A percentile compares a stretch with the other conserved stretches of the same genome.
Evolutionary conservation across 2,797 vertebrate species (phyloP).

Genomic region (Ambastaia sidthimunki): DNA sequence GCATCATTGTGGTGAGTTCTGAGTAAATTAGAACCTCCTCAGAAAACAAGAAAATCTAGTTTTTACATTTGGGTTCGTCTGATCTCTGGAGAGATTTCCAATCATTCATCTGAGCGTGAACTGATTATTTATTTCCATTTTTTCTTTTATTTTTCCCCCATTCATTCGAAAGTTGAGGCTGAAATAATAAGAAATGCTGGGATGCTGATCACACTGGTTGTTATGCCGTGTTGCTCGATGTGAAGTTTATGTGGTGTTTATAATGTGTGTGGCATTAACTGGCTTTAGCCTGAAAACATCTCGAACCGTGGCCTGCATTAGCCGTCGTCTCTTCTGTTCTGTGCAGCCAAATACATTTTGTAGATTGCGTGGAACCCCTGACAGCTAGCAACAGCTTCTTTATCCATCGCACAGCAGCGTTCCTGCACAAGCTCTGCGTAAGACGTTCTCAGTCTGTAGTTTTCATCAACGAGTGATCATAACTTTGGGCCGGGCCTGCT

Average conservation of each 20-base stretch:
- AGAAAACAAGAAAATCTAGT: not conserved
- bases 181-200: constrained; percentile 26
- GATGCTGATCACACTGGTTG: constrained; percentile 17
- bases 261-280: constrained; percentile 39
- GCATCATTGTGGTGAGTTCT: not conserved
- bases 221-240: constrained; percentile 22
- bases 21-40: not conserved
- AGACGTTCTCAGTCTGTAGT: constrained; percentile 3
- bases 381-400: constrained; percentile 41
- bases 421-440: constrained; percentile 20
- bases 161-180: constrained; percentile 28
- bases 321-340: constrained; percentile 52
- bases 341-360: constrained; percentile 69
- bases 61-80: constrained; percentile 1
- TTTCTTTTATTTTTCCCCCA: not conserved
- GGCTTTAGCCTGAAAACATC: constrained; percentile 37
- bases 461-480: constrained; percentile 22
- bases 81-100: constrained; percentile 37
- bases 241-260: constrained; percentile 34
- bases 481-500: not conserved
- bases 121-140: constrained; percentile 39
- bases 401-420: constrained; percentile 55
- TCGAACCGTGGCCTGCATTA: constrained; percentile 38
- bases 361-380: constrained; percentile 59
- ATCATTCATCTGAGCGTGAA: constrained; percentile 26